Evolutionary conservation across 2,888 invertebrate genomes (phyloP).

Genomic region (Argynnis bischoffii): DNA sequence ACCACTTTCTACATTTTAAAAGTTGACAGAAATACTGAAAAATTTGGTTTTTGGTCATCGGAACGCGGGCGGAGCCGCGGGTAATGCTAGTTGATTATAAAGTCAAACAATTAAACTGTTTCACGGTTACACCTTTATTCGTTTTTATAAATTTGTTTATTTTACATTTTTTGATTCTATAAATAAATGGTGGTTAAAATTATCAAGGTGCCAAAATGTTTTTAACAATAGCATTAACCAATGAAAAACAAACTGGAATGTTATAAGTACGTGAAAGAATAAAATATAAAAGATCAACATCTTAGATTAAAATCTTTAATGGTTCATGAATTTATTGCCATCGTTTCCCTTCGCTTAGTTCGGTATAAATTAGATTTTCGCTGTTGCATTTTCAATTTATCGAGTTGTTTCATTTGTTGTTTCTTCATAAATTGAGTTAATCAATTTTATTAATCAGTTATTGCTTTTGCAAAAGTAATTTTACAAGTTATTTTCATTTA

Average conservation of each 20-base stretch:
- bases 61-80: too few relatives aligned
- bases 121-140: too few relatives aligned
- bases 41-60: too few relatives aligned
- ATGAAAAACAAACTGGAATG: conserved; percentile 3
- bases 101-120: too few relatives aligned
- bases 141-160: too few relatives aligned
- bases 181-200: too few relatives aligned
- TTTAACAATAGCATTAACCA: conserved; percentile 27
- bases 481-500: not conserved
- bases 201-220: too few relatives aligned
- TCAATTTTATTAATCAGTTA: conserved; percentile 3
- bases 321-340: conserved; percentile 46
- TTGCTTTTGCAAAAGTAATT: not conserved
- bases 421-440: conserved; percentile 19
- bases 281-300: conserved; percentile 47
- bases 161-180: too few relatives aligned
- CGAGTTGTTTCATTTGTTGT: conserved; percentile 27
- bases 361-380: conserved; percentile 33
- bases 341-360: conserved; percentile 34
- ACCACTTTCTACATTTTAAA: too few relatives aligned
- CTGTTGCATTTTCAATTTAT: conserved; percentile 35
- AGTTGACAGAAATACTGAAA: too few relatives aligned
- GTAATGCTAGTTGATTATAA: too few relatives aligned
- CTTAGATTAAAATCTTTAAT: conserved; percentile 47
- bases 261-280: not conserved